phyloP scores from a whole-genome alignment of 2,888 invertebrate genomes.

The Diplazon laetatorius region DNA sequence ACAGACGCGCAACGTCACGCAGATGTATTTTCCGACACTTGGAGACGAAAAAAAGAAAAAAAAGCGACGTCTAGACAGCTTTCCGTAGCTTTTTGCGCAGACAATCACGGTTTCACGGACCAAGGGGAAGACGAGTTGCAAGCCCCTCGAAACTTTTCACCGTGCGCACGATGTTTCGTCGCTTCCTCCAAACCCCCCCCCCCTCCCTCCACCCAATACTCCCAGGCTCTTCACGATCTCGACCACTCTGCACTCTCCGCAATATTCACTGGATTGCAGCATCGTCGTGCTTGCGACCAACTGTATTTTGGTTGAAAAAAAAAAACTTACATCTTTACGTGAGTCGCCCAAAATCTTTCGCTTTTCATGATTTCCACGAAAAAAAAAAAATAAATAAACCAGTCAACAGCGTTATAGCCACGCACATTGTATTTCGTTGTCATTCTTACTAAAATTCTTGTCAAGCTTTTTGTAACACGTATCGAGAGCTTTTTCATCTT shows the following conservation, averaged over 20 bases:
- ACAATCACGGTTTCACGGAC: slow-evolving; percentile 40
- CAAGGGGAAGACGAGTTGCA: slow-evolving; percentile 28
- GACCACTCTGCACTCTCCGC: slow-evolving; percentile 24
- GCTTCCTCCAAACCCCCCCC: slow-evolving; percentile 10
- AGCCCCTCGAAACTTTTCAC: slow-evolving; percentile 56
- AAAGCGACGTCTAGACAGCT: slow-evolving; percentile 78
- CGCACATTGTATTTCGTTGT: too few relatives aligned
- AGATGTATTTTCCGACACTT: slow-evolving; percentile 3
- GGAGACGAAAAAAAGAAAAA: slow-evolving; percentile 56
- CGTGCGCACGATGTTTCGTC: slow-evolving; percentile 46
- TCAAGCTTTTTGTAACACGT: too few relatives aligned
- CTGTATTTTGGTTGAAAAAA: background rate
- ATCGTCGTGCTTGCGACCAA: slow-evolving; percentile 6
- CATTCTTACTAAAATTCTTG: too few relatives aligned
- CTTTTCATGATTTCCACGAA: too few relatives aligned
- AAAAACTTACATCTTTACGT: background rate
- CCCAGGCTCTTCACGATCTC: slow-evolving; percentile 17
- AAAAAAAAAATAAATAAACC: too few relatives aligned
- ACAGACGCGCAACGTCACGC: background rate
- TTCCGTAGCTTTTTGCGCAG: slow-evolving; percentile 54
- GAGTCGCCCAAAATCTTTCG: slow-evolving; percentile 13
- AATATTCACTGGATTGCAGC: slow-evolving; percentile 26
- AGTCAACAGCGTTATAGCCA: too few relatives aligned
- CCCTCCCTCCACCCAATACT: slow-evolving; percentile 15
- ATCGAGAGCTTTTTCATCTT: too few relatives aligned